phyloP scores from a whole-genome alignment of 2,113 vertebrate species.

The Rhipidura dahli region DNA sequence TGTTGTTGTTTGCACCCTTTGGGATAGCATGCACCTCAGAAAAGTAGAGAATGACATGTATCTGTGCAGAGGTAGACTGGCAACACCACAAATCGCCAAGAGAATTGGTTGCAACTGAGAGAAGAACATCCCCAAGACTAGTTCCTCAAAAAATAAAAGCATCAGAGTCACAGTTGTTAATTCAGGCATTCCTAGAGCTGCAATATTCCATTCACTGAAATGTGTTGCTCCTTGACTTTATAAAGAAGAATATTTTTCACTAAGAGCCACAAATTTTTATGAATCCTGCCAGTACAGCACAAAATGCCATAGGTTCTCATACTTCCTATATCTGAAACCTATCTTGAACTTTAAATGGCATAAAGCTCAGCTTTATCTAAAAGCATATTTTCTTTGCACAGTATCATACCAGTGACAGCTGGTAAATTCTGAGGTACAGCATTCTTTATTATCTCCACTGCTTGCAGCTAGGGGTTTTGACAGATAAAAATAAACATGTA shows the following conservation, averaged over 20 bases:
- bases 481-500: neutral
- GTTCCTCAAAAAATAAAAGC: constrained; percentile 36
- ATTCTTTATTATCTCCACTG: neutral
- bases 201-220: constrained; percentile 6
- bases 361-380: neutral
- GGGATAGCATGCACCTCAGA: neutral
- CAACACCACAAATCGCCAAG: neutral
- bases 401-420: neutral
- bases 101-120: neutral
- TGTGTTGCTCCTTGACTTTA: neutral
- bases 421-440: neutral
- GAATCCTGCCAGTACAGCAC: neutral
- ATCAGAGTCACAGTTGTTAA: neutral
- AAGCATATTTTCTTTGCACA: neutral
- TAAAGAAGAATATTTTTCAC: neutral
- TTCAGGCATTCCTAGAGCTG: neutral
- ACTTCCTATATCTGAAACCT: neutral
- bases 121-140: neutral
- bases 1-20: neutral
- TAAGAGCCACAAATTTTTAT: neutral
- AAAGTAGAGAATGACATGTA: neutral
- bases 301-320: neutral
- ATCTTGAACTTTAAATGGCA: neutral
- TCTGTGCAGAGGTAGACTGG: neutral
- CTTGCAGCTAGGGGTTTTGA: neutral